These are phyloP conservation scores for Pegoplata infirma DNA, from an alignment of 2,888 invertebrate species.

Conservation along the genomic window DNA sequence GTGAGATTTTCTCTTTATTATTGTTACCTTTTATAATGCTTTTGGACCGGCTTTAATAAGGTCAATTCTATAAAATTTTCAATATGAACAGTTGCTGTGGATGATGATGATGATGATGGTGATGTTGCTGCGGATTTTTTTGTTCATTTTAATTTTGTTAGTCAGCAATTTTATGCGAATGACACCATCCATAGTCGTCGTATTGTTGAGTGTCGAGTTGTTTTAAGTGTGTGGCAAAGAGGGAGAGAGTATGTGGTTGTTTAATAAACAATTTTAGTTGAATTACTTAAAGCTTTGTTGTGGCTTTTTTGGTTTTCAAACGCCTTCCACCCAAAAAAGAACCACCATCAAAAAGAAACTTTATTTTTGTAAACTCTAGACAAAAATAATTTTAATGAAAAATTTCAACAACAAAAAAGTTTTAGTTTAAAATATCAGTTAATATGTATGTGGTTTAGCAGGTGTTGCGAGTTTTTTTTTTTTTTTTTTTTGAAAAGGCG, in stretches of 20 bases:
- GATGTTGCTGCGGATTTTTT: neutral
- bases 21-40: neutral
- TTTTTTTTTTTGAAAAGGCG: neutral
- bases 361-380: conserved; percentile 21
- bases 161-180: conserved; percentile 18
- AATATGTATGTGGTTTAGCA: neutral
- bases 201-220: neutral
- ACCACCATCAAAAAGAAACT: no score
- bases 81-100: neutral
- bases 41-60: conserved; percentile 17
- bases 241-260: neutral
- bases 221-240: neutral
- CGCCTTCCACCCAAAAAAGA: no score
- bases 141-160: neutral
- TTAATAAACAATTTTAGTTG: conserved; percentile 36
- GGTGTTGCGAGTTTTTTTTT: conserved; percentile 3
- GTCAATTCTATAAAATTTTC: conserved; percentile 3
- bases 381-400: conserved; percentile 35
- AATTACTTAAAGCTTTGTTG: conserved; percentile 11
- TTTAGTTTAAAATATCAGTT: neutral
- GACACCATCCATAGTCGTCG: neutral
- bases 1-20: neutral
- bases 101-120: neutral
- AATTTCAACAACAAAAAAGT: neutral
- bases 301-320: conserved; percentile 2